These are phyloP conservation scores for Meteorus cinctellus DNA, from an alignment of 2,888 invertebrate species.

Conservation along the genomic window DNA sequence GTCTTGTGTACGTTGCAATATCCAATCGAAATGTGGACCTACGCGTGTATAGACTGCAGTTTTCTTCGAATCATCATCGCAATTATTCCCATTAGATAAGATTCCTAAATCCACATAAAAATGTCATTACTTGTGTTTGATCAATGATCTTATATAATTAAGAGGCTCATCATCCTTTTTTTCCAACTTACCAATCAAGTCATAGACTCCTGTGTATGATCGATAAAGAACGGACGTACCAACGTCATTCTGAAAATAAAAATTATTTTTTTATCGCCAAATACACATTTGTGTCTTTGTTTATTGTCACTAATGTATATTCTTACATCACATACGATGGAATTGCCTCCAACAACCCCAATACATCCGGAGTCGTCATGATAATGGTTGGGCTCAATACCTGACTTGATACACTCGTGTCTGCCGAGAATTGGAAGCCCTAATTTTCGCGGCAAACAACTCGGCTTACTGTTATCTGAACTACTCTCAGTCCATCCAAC, in stretches of 20 bases:
- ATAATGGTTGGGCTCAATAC: slow-evolving; percentile 65
- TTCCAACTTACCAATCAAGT: slow-evolving; percentile 73
- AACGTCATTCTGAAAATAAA: slow-evolving; percentile 73
- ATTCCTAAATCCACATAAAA: slow-evolving; percentile 69
- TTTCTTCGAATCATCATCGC: slow-evolving; percentile 68
- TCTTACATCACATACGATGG: slow-evolving; percentile 75
- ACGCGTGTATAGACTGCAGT: slow-evolving; percentile 75
- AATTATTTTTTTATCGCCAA: not conserved
- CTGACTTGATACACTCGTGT: slow-evolving; percentile 72
- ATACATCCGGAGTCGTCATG: slow-evolving; percentile 76
- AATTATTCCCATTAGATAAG: slow-evolving; percentile 74
- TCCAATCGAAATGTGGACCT: slow-evolving; percentile 76
- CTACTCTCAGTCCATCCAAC: slow-evolving; percentile 72
- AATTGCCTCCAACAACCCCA: slow-evolving; percentile 74
- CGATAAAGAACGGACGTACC: slow-evolving; percentile 77
- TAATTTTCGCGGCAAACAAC: slow-evolving; percentile 75
- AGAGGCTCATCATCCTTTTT: too few species aligned
- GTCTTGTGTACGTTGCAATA: slow-evolving; percentile 75
- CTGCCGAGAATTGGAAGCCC: slow-evolving; percentile 75
- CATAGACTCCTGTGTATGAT: slow-evolving; percentile 74
- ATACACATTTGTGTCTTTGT: not conserved
- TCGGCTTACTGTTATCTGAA: slow-evolving; percentile 54
- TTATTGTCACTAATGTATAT: not conserved
- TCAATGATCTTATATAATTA: too few species aligned
- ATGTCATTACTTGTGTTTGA: too few species aligned